A percentile compares a stretch with the other conserved stretches of the same genome.
Evolutionary conservation across 2,888 invertebrate genomes (phyloP).

Genomic region (Tetragonisca angustula): DNA sequence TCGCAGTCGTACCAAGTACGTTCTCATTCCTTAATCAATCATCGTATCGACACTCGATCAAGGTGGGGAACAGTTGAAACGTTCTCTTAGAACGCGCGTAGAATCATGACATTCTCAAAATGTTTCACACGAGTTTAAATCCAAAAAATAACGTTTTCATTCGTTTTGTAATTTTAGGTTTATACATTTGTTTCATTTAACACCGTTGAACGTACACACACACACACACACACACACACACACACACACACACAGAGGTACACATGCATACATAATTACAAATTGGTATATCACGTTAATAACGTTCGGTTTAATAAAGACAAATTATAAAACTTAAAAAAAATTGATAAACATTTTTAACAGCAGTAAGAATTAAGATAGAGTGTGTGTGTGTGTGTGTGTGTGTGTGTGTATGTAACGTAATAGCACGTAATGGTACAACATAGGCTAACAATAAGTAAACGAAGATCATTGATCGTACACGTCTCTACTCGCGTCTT

Average conservation of each 20-base stretch:
- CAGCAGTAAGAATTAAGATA: too few relatives aligned
- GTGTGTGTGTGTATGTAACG: too few relatives aligned
- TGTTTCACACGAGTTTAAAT: background rate
- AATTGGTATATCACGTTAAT: background rate
- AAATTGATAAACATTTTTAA: too few relatives aligned
- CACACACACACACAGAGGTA: background rate
- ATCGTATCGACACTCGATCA: conserved; percentile 6
- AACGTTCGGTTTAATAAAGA: background rate
- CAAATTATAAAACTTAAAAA: too few relatives aligned
- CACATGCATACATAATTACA: background rate
- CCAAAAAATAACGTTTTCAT: background rate
- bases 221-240: background rate
- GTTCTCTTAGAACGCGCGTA: conserved; percentile 1
- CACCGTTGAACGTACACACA: background rate
- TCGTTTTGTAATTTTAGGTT: background rate
- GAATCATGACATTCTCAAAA: background rate
- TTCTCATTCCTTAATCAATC: conserved; percentile 2
- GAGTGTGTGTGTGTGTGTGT: too few relatives aligned
- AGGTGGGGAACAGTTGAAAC: background rate
- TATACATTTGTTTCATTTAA: background rate
- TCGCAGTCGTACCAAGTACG: conserved; percentile 16
- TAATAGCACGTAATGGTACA: too few relatives aligned
- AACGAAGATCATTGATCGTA: background rate
- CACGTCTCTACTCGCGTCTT: background rate
- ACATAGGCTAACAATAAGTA: too few relatives aligned